Base-by-base conservation (phyloP, 30 jellyfish, hydroid and myxozoan species). In the Catostylus mosaicus region DNA sequence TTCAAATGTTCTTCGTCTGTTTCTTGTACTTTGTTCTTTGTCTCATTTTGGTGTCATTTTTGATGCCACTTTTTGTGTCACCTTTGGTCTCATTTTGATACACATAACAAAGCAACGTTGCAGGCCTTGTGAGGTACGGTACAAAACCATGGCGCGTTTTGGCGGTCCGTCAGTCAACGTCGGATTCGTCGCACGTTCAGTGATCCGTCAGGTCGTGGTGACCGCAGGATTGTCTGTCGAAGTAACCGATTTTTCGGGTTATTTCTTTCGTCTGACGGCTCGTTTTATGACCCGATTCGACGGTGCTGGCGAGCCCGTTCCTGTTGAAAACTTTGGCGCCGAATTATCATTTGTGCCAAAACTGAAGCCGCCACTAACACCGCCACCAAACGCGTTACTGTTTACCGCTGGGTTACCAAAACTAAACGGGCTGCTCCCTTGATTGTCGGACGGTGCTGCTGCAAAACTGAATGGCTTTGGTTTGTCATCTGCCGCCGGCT, bases 241-340 rank as follows among this genome's bases (percentile, higher is more conserved):
- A 52, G 29, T 6, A 20, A 3, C 67, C 67, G 7, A 52, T 10
- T 7, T 16, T 16, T 52, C 30, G 67, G 29, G 23, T 52, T 52
- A 52, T 52, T 52, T 52, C 91, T 45, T 54, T 12, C 91, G 84
- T 22, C 91, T 62, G 36, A 81, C 91, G 56, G 84, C 91, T 37
- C 61, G 72, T 59, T 69, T 69, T 14, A 81, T 67, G 22, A 60
- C 69, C 2, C 91, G 84, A 31, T 57, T 37, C 18, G 84, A 0
- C 48, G 91, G 77, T 33, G 84, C 78, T 45, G 83, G 11, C n/a
- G 84, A 23, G 4, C 83, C 78, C 1, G 76, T 10, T 29, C 84
- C 91, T 1, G 83, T 32, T 26, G 91, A 81, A 45, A 81, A 81
- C 69, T 32, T 0, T 4, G 84, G 72, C 2, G 67, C 60, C 14